Percentiles rank a stretch among this genome's conserved stretches.
Evolutionary conservation across 2,888 invertebrate genomes (phyloP).

Genomic region (Xylophagus ater): DNA sequence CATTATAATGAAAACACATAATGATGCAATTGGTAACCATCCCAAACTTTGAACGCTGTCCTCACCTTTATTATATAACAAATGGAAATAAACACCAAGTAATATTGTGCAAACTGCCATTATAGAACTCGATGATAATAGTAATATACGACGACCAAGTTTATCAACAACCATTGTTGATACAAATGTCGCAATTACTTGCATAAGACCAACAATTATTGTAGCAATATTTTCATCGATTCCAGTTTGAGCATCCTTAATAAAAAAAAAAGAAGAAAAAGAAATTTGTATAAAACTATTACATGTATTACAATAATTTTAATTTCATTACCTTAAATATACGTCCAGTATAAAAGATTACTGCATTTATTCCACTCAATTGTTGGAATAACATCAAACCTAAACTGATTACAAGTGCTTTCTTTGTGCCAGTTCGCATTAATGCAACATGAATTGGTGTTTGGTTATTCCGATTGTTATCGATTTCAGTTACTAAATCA

Average conservation of each 20-base stretch:
- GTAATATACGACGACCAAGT: slow-evolving; percentile 64
- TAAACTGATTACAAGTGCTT: slow-evolving; percentile 59
- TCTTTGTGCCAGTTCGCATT: slow-evolving; percentile 47
- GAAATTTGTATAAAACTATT: neutral
- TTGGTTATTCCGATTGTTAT: slow-evolving; percentile 41
- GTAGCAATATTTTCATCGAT: slow-evolving; percentile 52
- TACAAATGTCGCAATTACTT: slow-evolving; percentile 54
- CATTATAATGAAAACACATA: slow-evolving; percentile 66
- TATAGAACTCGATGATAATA: slow-evolving; percentile 56
- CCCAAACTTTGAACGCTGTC: slow-evolving; percentile 44
- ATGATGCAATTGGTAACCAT: slow-evolving; percentile 63
- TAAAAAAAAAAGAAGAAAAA: slow-evolving; percentile 6
- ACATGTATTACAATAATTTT: slow-evolving; percentile 22
- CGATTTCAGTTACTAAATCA: slow-evolving; percentile 46
- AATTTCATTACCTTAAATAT: slow-evolving; percentile 69
- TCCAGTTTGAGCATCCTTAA: slow-evolving; percentile 31
- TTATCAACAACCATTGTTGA: slow-evolving; percentile 70
- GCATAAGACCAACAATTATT: slow-evolving; percentile 74
- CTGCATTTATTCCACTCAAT: slow-evolving; percentile 70
- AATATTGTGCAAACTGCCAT: slow-evolving; percentile 59
- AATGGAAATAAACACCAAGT: slow-evolving; percentile 59
- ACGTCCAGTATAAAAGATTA: slow-evolving; percentile 63
- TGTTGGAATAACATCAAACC: slow-evolving; percentile 86
- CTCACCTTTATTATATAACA: slow-evolving; percentile 31
- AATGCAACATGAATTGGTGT: slow-evolving; percentile 48